Percentiles rank a stretch among this genome's conserved stretches.
Conservation (phyloP, 2,888 invertebrate genomes). For the Drosophila colorata region DNA sequence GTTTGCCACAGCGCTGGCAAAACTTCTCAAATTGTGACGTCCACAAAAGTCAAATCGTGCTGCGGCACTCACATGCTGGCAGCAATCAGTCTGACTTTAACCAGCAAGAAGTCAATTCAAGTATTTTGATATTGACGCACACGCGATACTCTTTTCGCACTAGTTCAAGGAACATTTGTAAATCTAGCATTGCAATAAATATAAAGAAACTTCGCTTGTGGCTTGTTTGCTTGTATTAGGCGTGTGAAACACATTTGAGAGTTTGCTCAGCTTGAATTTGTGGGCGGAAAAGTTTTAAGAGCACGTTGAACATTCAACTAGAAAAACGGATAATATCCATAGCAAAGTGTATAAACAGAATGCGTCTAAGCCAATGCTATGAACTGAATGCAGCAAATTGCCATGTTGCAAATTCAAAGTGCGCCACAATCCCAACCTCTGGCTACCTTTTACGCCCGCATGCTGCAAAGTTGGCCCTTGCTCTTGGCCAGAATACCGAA, state of each 20-base stretch:
- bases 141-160: constrained; percentile 19
- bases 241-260: too few relatives aligned
- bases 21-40: constrained; percentile 77
- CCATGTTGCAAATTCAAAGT: constrained; percentile 54
- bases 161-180: not conserved
- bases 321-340: not conserved
- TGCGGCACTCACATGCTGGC: constrained; percentile 33
- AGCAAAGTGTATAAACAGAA: constrained; percentile 17
- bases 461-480: constrained; percentile 45
- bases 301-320: too few relatives aligned
- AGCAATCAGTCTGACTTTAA: constrained; percentile 63
- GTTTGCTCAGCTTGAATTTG: too few relatives aligned
- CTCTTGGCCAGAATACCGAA: constrained; percentile 28
- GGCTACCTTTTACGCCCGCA: constrained; percentile 46
- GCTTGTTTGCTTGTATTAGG: too few relatives aligned
- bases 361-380: constrained; percentile 34
- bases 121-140: constrained; percentile 5
- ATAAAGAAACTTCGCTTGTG: too few relatives aligned
- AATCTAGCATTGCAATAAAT: too few relatives aligned
- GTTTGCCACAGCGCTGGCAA: constrained; percentile 59
- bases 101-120: constrained; percentile 10
- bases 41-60: constrained; percentile 79
- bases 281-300: too few relatives aligned
- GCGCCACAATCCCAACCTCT: constrained; percentile 38
- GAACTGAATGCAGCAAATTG: constrained; percentile 55